A percentile compares a stretch with the other conserved stretches of the same genome.
Conservation (phyloP, 1,140 invertebrate species). For the Drosophila sp. region DNA sequence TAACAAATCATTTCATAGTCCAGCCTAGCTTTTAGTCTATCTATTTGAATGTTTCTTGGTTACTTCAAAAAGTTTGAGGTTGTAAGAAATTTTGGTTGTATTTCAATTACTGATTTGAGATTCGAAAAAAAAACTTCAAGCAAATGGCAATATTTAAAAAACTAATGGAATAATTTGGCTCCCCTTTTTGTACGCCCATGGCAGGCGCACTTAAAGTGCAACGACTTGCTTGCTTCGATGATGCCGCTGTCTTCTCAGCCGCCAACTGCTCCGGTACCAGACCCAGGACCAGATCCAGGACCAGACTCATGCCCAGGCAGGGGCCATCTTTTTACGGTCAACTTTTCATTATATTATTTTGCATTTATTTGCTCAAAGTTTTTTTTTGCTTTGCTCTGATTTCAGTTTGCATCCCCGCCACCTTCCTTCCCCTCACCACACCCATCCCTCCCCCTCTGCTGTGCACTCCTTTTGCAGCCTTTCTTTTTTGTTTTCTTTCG, state of each 20-base stretch:
- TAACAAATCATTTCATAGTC: too few species aligned
- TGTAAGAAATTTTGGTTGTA: too few species aligned
- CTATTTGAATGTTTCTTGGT: too few species aligned
- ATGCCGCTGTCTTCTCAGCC: not conserved
- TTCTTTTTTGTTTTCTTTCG: conserved; percentile 55
- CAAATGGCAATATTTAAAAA: too few species aligned
- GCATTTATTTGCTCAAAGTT: conserved; percentile 73
- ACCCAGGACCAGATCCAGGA: not conserved
- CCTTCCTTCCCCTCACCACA: not conserved
- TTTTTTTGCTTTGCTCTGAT: conserved; percentile 35
- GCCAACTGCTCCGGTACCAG: conserved; percentile 12
- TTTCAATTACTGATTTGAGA: too few species aligned
- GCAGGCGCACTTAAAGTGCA: conserved; percentile 47
- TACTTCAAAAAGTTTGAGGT: too few species aligned
- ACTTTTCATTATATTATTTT: conserved; percentile 78
- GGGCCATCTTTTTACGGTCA: conserved; percentile 60
- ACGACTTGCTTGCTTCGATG: conserved; percentile 33
- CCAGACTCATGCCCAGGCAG: not conserved
- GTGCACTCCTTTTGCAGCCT: not conserved
- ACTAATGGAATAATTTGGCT: too few species aligned
- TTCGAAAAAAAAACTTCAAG: too few species aligned
- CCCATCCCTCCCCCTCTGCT: not conserved
- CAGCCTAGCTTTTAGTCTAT: too few species aligned
- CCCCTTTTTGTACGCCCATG: not conserved
- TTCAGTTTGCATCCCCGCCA: not conserved